Evolutionary conservation across 2,888 invertebrate species (phyloP).

Genomic region (Drosophila atripex): DNA sequence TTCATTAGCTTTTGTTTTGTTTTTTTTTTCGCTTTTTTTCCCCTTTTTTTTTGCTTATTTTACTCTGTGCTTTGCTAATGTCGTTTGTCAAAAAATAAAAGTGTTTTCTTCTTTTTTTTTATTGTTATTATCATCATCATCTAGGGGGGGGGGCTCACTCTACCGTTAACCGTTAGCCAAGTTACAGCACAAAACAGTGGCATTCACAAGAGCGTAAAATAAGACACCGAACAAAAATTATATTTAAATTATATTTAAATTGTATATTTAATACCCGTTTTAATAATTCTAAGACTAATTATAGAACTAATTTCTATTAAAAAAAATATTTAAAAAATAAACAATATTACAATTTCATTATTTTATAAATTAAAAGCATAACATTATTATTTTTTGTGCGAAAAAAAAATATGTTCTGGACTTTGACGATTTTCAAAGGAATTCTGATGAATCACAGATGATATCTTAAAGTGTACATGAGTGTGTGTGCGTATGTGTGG

Average conservation of each 20-base stretch:
- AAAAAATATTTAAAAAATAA: neutral
- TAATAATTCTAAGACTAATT: neutral
- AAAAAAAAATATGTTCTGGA: neutral
- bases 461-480: neutral
- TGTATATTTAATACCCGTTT: no score
- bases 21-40: no score
- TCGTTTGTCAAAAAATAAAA: conserved; percentile 44
- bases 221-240: conserved; percentile 20
- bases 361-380: no score
- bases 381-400: no score
- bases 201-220: conserved; percentile 29
- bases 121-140: conserved; percentile 28
- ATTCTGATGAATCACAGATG: neutral
- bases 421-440: conserved; percentile 1
- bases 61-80: conserved; percentile 23
- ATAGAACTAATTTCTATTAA: neutral
- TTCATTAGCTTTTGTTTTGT: conserved; percentile 52
- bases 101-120: conserved; percentile 10
- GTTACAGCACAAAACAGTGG: conserved; percentile 54
- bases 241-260: no score
- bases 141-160: conserved; percentile 31
- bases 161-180: conserved; percentile 69
- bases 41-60: neutral
- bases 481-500: neutral
- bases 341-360: no score